Base-by-base conservation (phyloP, 2,888 invertebrate species). In the Hymenopus coronatus region DNA sequence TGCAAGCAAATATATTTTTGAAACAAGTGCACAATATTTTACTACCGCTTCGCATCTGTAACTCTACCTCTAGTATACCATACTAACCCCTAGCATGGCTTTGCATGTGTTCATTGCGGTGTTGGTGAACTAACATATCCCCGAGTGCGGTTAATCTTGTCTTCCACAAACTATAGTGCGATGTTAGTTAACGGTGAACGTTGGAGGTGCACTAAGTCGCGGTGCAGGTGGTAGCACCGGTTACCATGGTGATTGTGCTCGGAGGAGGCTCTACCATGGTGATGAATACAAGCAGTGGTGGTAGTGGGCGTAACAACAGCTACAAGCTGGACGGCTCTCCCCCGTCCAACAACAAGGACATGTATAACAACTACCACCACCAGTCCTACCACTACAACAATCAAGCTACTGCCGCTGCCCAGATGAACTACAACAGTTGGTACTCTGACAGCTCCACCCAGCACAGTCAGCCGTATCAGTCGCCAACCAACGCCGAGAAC, bases 271-370 rank as follows among this genome's bases (percentile, higher is more conserved):
- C 89, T 82, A 87, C 87, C 40, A 89, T 90, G 87, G 89, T 89
- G 85, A 88, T 90, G 88, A 90, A 89, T 83, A 89, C 90, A 46
- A 90, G 85, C 88, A 83, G 89, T 40, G 54, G 54, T 70, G 25
- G 54, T 70, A 25, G 54, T 6, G 54, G 54, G 20, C 54, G 54
- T 25, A 70, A 70, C 28, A 89, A 88, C 88, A 88, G 87, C 30
- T 90, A 89, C 88, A 88, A 89, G 82, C 83, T 88, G 86, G 90
- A 90, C 3, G 20, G 2, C 54, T 70, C 54, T 86, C 89, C 90
- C 9, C 89, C 89, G 46, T 88, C 89, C 88, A 86, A 88, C 85
- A 84, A 88, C 88, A 89, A 89, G 30, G 88, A 89, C 54, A 33
- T 87, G 20, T 89, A 89, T 54, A 88, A 88, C 88, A 88, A 88